Conservation (phyloP, 1,140 invertebrate genomes). For the Zaprionus ornatus region DNA sequence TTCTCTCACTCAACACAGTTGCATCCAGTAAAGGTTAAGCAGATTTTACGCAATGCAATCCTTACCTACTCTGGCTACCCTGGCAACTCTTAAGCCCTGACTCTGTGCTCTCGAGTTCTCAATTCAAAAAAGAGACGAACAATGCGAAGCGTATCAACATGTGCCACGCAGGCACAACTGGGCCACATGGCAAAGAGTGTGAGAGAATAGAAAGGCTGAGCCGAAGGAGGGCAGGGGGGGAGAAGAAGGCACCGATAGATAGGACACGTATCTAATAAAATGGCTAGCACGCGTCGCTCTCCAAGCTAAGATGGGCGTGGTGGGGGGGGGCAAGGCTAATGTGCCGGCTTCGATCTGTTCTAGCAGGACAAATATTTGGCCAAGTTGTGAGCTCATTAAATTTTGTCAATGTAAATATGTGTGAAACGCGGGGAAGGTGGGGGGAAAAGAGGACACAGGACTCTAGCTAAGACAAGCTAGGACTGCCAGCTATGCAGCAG, state of each 20-base stretch:
- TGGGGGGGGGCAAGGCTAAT: constrained; percentile 15
- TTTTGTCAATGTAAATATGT: constrained; percentile 75
- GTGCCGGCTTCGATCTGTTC: constrained; percentile 51
- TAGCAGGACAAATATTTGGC: constrained; percentile 63
- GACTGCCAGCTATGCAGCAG: not conserved
- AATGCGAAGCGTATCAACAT: not conserved
- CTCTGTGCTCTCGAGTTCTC: too few relatives aligned
- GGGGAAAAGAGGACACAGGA: not conserved
- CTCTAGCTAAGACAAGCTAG: not conserved
- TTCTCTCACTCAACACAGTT: not conserved
- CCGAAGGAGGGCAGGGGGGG: not conserved
- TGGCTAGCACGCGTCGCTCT: constrained; percentile 56
- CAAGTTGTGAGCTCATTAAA: constrained; percentile 76
- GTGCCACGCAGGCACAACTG: not conserved
- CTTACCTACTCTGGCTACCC: not conserved
- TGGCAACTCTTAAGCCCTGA: not conserved
- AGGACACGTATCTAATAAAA: constrained; percentile 80
- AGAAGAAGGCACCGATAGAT: constrained; percentile 50
- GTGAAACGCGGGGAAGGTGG: not conserved
- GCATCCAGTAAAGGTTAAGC: not conserved
- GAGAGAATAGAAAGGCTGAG: not conserved
- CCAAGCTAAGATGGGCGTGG: not conserved
- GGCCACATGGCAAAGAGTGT: not conserved
- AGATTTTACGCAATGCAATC: not conserved
- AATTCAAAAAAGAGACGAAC: not conserved